Percentiles rank a stretch among this genome's conserved stretches.
phyloP scores from a whole-genome alignment of 2,888 invertebrate species.

The Drosophila macrospina region DNA sequence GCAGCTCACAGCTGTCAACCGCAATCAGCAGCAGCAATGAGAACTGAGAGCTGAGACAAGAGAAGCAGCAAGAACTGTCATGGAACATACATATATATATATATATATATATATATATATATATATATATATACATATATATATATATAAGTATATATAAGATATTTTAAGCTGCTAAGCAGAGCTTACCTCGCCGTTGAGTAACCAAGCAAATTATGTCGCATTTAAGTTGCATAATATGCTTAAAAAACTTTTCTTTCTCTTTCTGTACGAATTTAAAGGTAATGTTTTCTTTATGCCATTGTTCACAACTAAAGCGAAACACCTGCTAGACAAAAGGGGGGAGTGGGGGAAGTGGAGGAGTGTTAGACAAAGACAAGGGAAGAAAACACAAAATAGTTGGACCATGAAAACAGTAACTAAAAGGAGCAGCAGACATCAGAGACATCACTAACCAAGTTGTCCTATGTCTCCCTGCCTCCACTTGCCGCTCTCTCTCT shows the following conservation, averaged over 20 bases:
- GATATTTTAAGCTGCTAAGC: constrained; percentile 61
- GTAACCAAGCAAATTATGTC: constrained; percentile 71
- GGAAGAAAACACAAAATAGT: constrained; percentile 38
- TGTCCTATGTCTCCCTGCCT: constrained; percentile 23
- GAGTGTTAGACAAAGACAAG: not conserved
- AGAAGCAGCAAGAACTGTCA: constrained; percentile 28
- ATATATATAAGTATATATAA: no score
- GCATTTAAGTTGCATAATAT: constrained; percentile 77
- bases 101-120: no score
- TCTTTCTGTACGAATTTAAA: constrained; percentile 39
- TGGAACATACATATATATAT: not conserved
- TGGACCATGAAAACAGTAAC: constrained; percentile 66
- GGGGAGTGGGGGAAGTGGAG: constrained; percentile 2
- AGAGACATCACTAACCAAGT: constrained; percentile 56
- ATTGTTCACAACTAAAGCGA: constrained; percentile 57
- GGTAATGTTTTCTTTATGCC: constrained; percentile 54
- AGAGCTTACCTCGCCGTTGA: constrained; percentile 48
- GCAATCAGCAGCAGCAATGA: constrained; percentile 43
- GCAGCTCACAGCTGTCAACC: constrained; percentile 54
- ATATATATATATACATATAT: no score
- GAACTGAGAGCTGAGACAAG: constrained; percentile 4
- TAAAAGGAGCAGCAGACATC: constrained; percentile 56
- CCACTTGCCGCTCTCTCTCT: not conserved
- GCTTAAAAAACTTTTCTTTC: constrained; percentile 64
- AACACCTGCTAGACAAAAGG: constrained; percentile 56